A percentile compares a stretch with the other conserved stretches of the same genome.
Conservation (phyloP, 2,113 vertebrate species). For the Tretioscincus oriximinensis region DNA sequence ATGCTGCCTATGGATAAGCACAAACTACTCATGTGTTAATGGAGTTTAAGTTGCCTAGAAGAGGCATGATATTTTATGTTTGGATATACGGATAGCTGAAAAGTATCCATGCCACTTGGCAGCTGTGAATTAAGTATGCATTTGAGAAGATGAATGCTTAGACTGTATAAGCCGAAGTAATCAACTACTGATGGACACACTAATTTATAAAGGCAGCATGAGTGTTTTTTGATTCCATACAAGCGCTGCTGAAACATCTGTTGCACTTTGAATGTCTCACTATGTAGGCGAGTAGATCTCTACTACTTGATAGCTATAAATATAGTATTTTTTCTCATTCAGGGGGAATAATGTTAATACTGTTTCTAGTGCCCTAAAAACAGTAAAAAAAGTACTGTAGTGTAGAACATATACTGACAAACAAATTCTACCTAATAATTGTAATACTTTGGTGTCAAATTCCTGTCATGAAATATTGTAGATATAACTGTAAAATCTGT, state of each 20-base stretch:
- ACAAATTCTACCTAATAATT: neutral
- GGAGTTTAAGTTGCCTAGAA: neutral
- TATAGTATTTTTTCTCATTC: neutral
- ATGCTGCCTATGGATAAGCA: neutral
- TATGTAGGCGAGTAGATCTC: neutral
- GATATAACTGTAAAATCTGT: neutral
- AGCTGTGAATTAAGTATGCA: slow-evolving; percentile 27
- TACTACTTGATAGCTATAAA: neutral
- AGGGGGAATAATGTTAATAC: neutral
- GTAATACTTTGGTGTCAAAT: neutral
- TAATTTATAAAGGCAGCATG: slow-evolving; percentile 23
- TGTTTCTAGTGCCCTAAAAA: slow-evolving; percentile 11
- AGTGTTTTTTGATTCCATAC: neutral
- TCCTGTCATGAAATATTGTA: neutral
- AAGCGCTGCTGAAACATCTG: neutral
- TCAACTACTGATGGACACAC: neutral
- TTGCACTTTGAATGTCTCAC: neutral
- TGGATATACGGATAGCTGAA: neutral
- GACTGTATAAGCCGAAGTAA: neutral
- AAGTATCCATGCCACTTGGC: neutral
- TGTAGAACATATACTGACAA: slow-evolving; percentile 13
- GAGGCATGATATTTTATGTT: neutral
- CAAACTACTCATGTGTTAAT: slow-evolving; percentile 2
- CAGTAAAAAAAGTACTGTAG: neutral
- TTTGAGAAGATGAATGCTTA: slow-evolving; percentile 1